Evolutionary conservation across 1,140 invertebrate genomes (phyloP), one percentile per base, ranked within the genome.

Genomic region (Orchesella cincta): DNA sequence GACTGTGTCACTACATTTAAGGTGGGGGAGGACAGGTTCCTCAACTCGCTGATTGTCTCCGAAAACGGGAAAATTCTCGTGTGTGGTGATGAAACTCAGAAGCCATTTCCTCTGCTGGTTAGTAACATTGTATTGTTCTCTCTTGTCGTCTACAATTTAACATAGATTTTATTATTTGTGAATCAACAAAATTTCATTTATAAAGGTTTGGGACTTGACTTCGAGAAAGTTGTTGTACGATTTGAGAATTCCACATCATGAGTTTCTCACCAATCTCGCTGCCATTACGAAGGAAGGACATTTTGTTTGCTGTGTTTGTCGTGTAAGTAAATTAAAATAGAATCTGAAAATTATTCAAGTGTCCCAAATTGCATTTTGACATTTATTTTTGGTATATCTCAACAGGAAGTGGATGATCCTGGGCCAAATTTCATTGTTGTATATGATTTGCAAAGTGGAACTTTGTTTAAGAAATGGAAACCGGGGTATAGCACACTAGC

Each of bases 381-480:
- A 1, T 67, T 57, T 51, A 35, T 78, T 80, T 89, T 57, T 23
- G 12, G 14, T 57, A 23, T 20, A 46, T 46, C 89, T 70, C 89
- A 89, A 34, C 88, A 93, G 85, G 93, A 95, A 86, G 88, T 94
- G 29, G 92, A 93, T 82, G 92, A 93, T 83, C 89, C 91, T 0
- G 89, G 90, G 34, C 92, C 93, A 0, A 95, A 94, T 86, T 95
- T 94, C 86, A 93, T 96, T 74, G 92, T 94, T 51, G 93, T 95
- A 33, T 96, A 95, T 85, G 94, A 96, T 86, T 87, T 96, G n/a
- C 92, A 93, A 86, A 94, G 92, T 81, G 94, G 94, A n/a, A 95
- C 93, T 1, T 84, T 95, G 79, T 95, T 95, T 86, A 94, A 94
- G 85, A 94, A 94, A 86, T 94, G 93, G 92, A 95, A 95, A 85